A percentile compares a stretch with the other conserved stretches of the same genome.
These are phyloP conservation scores for Acanthurus leucopareius DNA, from an alignment of 2,797 vertebrate genomes.

Conservation along the genomic window DNA sequence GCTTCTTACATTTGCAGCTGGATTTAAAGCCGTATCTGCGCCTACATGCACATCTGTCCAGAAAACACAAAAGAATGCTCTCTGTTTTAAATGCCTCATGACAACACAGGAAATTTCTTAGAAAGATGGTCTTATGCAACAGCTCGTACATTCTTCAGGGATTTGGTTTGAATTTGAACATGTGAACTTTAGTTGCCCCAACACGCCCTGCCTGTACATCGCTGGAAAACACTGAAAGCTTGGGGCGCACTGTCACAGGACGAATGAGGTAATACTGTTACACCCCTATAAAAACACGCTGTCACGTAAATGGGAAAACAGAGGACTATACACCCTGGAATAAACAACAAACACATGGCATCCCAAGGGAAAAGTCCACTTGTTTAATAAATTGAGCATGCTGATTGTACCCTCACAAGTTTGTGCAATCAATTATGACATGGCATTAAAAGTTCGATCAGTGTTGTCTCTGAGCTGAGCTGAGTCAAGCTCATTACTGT, in stretches of 20 bases:
- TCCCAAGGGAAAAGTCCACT: conserved; percentile 27
- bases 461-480: conserved; percentile 6
- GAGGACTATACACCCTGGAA: conserved; percentile 41
- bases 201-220: conserved; percentile 74
- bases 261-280: conserved; percentile 81
- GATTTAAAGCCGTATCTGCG: too few relatives aligned
- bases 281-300: conserved; percentile 76
- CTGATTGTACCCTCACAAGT: conserved; percentile 8
- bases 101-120: conserved; percentile 53
- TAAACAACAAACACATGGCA: conserved; percentile 59
- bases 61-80: conserved; percentile 9
- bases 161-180: conserved; percentile 66
- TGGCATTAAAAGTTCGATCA: conserved; percentile 20
- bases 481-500: conserved; percentile 4
- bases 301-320: conserved; percentile 56
- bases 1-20: conserved; percentile 5
- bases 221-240: conserved; percentile 67
- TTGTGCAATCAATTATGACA: conserved; percentile 36
- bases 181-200: conserved; percentile 74
- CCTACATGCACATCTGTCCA: not conserved
- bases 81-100: conserved; percentile 36
- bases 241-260: conserved; percentile 68
- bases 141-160: conserved; percentile 46
- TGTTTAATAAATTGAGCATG: conserved; percentile 11
- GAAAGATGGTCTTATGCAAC: conserved; percentile 66